Conservation (phyloP, 2,113 vertebrate species). For the Stomatorhinus ivindoensis region DNA sequence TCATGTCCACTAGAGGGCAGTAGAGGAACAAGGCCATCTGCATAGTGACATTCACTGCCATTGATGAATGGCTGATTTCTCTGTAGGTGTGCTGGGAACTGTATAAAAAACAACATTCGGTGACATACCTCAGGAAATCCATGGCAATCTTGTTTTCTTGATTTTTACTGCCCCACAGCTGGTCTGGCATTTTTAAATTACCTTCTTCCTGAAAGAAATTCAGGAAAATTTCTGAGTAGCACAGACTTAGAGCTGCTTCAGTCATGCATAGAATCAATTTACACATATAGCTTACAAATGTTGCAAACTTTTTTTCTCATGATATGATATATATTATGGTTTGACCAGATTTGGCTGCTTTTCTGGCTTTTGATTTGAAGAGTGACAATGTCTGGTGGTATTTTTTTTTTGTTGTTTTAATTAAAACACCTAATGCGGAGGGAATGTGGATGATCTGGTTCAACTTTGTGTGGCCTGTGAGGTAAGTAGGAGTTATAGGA, state of each 20-base stretch:
- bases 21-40: not conserved
- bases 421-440: not conserved
- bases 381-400: not conserved
- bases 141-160: not conserved
- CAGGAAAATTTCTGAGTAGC: not conserved
- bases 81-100: not conserved
- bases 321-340: not conserved
- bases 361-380: not conserved
- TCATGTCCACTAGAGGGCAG: not conserved
- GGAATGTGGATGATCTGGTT: constrained; percentile 6
- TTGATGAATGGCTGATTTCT: not conserved
- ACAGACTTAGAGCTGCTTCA: not conserved
- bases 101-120: not conserved
- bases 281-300: not conserved
- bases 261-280: not conserved
- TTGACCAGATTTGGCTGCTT: not conserved
- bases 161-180: not conserved
- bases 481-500: not conserved
- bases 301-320: not conserved
- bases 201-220: not conserved
- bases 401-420: not conserved
- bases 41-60: not conserved
- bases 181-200: not conserved
- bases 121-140: not conserved
- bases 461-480: not conserved